Evolutionary conservation across 2,797 vertebrate species (phyloP), one percentile per base, ranked within the genome.

Genomic region (Acropternis orthonyx): DNA sequence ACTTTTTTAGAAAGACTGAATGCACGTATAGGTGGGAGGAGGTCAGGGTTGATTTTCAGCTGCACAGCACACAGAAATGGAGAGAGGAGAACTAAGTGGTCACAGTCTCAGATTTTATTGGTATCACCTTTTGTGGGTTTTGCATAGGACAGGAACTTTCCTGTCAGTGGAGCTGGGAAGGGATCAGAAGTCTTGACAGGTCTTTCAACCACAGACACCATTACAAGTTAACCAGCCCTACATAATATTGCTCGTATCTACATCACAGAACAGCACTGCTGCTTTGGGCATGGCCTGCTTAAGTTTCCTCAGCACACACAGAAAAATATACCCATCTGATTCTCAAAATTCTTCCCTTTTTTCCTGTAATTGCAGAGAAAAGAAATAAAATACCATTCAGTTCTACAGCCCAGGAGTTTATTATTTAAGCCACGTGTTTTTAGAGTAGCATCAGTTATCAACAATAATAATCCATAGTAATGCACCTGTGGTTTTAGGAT

Each of bases 201-300:
- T 89, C 97, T 97, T 97, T 95, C 97, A 96, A 95, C 88, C 96
- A 88, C 95, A 96, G 97, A 93, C 95, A 89, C 88, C 95, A 94
- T 96, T 95, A 95, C 92, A 97, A 97, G 95, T 96, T 97, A 97
- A 97, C 95, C 82, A 63, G 68, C 80, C 65, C 92, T 93, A 89
- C 91, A 80, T 88, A 91, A 58, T 88, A 75, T 84, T 95, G 79
- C 80, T 97, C 93, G 96, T 85, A 59, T 95, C 92, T 79, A n/a
- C 92, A 63, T 81, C 46, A 8, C 71, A 34, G 43, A 88, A 55
- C 90, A 92, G 62, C 69, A 85, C 32, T 10, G 6, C 32, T 77
- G 8, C 93, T 82, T 81, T 63, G 82, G 51, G 78, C 74, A 75
- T 37, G 18, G 69, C 30, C 82, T 36, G 71, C 22, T 34, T 78